Evolutionary conservation across 2,113 vertebrate genomes (phyloP), one percentile per base, ranked within the genome.

Genomic region (Plotosus lineatus): DNA sequence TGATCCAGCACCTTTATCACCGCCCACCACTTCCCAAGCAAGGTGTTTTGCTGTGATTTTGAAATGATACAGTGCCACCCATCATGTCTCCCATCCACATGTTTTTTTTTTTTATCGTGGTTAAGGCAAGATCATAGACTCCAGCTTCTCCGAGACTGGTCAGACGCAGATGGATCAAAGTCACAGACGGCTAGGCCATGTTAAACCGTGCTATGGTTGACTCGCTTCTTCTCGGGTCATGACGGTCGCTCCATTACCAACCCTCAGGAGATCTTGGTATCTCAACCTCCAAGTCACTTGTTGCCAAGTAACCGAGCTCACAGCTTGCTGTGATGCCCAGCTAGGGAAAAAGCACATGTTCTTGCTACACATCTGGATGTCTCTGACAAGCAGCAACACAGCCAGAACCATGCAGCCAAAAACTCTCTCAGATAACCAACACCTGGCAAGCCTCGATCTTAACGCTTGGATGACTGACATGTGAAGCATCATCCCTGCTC

Each of bases 361-460:
- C 46, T 53, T 50, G 38, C 46, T 33, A 84, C 82, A 84, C 82
- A 86, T 86, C 85, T 86, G 85, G 82, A 86, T 79, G 65, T 79
- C 73, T 77, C 82, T 84, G 85, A 86, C 79, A 81, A 73, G 69
- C 79, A 77, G 40, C 38, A 44, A 51, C 38, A 79, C 72, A 72
- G 71, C 75, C 76, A 78, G 58, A 65, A 80, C 78, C 60, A 81
- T 77, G 75, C 76, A 83, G 78, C 83, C 44, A 73, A 55, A 44
- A 21, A 72, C 17, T 23, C 53, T 76, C 58, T n/a, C 65, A 75
- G 61, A 66, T 74, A 40, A 75, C 33, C n/a, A 33, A 82, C 40
- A 53, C 51, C 80, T 56, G 42, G 72, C 26, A 78, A 68, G 5
- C 48, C 36, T 0, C 19, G 38, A 36, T 44, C 48, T 63, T 23